Conservation (phyloP, 2,888 invertebrate genomes). For the Darwinula stevensoni region DNA sequence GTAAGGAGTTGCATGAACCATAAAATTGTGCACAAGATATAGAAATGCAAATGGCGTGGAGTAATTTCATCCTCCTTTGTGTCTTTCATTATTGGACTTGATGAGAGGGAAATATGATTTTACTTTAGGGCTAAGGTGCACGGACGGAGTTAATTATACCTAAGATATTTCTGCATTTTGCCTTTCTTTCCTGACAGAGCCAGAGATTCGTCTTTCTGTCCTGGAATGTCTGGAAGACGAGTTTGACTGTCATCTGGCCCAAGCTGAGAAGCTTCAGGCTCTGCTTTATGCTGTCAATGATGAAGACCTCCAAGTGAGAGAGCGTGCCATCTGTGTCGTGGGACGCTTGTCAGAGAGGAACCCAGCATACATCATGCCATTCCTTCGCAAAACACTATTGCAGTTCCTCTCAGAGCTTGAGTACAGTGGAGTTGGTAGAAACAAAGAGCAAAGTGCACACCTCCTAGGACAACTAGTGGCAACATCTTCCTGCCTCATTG, state of each 20-base stretch:
- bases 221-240: conserved; percentile 61
- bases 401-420: conserved; percentile 72
- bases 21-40: too few relatives aligned
- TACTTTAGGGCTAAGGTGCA: too few relatives aligned
- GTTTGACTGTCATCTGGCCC: conserved; percentile 81
- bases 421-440: conserved; percentile 80
- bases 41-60: too few relatives aligned
- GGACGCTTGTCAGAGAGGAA: conserved; percentile 76
- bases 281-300: conserved; percentile 87
- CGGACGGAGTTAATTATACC: too few relatives aligned
- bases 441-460: conserved; percentile 86
- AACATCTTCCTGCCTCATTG: conserved; percentile 69
- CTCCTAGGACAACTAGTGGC: conserved; percentile 83
- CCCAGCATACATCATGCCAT: conserved; percentile 95
- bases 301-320: conserved; percentile 82
- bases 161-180: too few relatives aligned
- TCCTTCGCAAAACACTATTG: conserved; percentile 65
- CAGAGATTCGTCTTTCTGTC: conserved; percentile 76
- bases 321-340: conserved; percentile 70
- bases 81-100: too few relatives aligned
- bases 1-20: too few relatives aligned
- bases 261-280: conserved; percentile 75
- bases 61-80: too few relatives aligned
- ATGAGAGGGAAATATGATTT: too few relatives aligned
- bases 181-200: too few relatives aligned